These are phyloP conservation scores for Austrolebias charrua DNA, from an alignment of 2,797 vertebrate species.

Conservation along the genomic window DNA sequence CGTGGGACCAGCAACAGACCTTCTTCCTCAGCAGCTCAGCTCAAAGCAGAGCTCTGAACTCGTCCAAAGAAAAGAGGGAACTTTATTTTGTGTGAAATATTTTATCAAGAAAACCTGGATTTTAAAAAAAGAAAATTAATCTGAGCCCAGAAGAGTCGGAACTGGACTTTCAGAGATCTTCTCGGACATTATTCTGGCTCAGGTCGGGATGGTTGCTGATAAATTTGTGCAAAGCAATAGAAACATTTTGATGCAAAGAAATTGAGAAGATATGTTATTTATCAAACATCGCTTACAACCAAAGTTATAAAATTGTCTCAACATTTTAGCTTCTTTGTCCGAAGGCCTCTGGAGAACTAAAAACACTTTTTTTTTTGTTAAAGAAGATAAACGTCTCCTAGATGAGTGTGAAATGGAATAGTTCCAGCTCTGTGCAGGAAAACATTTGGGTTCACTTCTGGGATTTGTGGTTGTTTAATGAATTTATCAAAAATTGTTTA, in stretches of 20 bases:
- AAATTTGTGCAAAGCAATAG: slow-evolving; percentile 2
- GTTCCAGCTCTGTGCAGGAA: not conserved
- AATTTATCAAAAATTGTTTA: not conserved
- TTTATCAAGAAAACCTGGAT: not conserved
- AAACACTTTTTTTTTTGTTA: no score
- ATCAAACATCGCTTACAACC: no score
- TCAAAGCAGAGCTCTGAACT: not conserved
- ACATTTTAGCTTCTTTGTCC: no score
- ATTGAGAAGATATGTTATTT: not conserved
- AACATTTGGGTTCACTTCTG: not conserved
- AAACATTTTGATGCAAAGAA: not conserved
- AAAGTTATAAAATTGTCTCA: no score
- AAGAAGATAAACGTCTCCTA: no score
- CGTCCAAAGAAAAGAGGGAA: not conserved
- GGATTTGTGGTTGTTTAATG: not conserved
- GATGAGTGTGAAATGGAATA: no score
- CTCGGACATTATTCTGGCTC: no score
- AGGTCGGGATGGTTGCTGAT: not conserved
- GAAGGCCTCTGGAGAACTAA: no score
- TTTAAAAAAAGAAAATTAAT: no score
- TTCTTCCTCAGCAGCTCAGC: slow-evolving; percentile 7
- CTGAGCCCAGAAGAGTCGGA: not conserved
- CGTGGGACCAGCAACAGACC: slow-evolving; percentile 13
- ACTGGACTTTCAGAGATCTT: not conserved
- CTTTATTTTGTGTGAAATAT: not conserved